Percentiles rank a stretch among this genome's conserved stretches.
phyloP scores from a whole-genome alignment of 2,888 invertebrate genomes.

The Cataglyphis albicans region DNA sequence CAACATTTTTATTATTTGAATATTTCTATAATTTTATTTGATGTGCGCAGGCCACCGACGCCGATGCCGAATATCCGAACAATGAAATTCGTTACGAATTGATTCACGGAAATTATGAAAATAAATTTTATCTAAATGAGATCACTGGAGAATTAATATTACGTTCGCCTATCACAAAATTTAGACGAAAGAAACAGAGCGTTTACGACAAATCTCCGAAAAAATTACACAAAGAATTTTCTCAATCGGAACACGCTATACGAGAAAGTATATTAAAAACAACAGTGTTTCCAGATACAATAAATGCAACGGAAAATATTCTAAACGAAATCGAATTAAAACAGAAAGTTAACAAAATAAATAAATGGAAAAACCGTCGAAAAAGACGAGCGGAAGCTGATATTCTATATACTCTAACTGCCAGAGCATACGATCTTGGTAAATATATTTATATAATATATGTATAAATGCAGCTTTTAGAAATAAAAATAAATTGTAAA shows the following conservation, averaged over 20 bases:
- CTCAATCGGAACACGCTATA: not conserved
- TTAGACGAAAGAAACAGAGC: conserved; percentile 79
- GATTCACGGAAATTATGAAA: conserved; percentile 91
- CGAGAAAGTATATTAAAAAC: conserved; percentile 14
- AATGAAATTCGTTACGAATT: conserved; percentile 95
- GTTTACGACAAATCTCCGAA: conserved; percentile 68
- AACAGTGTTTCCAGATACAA: not conserved
- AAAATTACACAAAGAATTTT: conserved; percentile 45
- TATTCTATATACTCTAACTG: conserved; percentile 89
- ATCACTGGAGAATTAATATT: conserved; percentile 92
- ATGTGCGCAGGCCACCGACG: conserved; percentile 90
- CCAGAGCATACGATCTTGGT: conserved; percentile 94
- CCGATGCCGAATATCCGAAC: conserved; percentile 94
- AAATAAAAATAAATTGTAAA: conserved; percentile 11
- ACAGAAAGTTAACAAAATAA: not conserved
- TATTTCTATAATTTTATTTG: not conserved
- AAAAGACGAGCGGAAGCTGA: conserved; percentile 87
- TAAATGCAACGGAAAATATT: conserved; percentile 2
- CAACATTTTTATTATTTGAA: not conserved
- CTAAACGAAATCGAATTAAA: not conserved
- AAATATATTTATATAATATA: conserved; percentile 53
- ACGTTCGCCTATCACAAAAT: conserved; percentile 86
- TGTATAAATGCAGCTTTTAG: not conserved
- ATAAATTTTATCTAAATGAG: conserved; percentile 92
- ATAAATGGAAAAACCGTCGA: conserved; percentile 71